These are phyloP conservation scores for Abramis brama DNA, from an alignment of 2,113 vertebrate species.

Conservation along the genomic window DNA sequence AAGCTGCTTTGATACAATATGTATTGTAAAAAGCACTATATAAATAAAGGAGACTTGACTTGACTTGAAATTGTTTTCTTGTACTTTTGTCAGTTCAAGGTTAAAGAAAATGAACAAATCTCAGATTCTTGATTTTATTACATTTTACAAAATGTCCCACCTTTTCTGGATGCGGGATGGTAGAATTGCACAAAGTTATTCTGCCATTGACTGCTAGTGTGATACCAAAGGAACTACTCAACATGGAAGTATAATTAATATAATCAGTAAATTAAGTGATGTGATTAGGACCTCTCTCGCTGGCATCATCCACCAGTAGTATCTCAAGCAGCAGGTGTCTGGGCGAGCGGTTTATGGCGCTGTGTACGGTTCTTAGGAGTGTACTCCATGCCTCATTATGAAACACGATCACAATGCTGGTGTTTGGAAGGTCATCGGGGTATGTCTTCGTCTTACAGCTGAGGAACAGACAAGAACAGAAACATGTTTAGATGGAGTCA, in stretches of 20 bases:
- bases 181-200: not conserved
- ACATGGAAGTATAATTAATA: not conserved
- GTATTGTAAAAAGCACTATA: too few species aligned
- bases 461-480: not conserved
- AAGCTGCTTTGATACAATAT: too few species aligned
- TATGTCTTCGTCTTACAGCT: slow-evolving; percentile 96
- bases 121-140: too few species aligned
- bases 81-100: too few species aligned
- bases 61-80: too few species aligned
- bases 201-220: not conserved
- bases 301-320: slow-evolving; percentile 94
- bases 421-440: slow-evolving; percentile 88
- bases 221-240: not conserved
- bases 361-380: slow-evolving; percentile 89
- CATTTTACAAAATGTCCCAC: too few species aligned
- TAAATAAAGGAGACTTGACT: too few species aligned
- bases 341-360: slow-evolving; percentile 89
- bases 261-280: not conserved
- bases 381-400: slow-evolving; percentile 99
- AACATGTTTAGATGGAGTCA: not conserved
- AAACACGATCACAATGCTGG: slow-evolving; percentile 98
- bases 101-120: too few species aligned
- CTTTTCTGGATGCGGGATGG: too few species aligned
- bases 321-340: slow-evolving; percentile 86
- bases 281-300: slow-evolving; percentile 86